A percentile compares a stretch with the other conserved stretches of the same genome.
phyloP scores from a whole-genome alignment of 1,140 invertebrate species.

The Drosophila biarmipes region DNA sequence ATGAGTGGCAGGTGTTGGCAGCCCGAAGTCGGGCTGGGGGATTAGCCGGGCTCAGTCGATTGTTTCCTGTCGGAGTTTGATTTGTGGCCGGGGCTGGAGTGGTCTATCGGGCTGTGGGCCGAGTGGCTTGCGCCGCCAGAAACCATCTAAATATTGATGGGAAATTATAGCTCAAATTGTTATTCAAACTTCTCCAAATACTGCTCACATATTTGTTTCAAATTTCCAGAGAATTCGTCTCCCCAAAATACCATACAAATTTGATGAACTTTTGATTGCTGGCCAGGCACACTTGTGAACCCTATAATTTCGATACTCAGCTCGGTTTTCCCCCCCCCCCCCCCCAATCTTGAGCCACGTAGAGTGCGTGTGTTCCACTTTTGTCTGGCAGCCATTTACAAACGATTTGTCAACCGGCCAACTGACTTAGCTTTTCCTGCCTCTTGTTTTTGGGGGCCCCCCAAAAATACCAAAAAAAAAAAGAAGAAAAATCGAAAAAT shows the following conservation, averaged over 20 bases:
- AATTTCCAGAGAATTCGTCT: not conserved
- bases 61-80: constrained; percentile 13
- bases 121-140: not conserved
- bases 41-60: constrained; percentile 45
- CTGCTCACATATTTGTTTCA: not conserved
- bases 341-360: constrained; percentile 16
- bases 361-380: constrained; percentile 78
- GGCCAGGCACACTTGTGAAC: constrained; percentile 9
- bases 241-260: constrained; percentile 15
- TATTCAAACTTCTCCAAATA: too few relatives aligned
- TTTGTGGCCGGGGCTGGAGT: not conserved
- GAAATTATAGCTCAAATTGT: too few relatives aligned
- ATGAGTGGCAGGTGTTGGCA: constrained; percentile 57
- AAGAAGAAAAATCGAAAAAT: constrained; percentile 16
- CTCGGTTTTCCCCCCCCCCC: not conserved
- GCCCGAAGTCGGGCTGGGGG: constrained; percentile 24
- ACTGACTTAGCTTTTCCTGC: constrained; percentile 30
- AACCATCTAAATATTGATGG: not conserved
- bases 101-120: not conserved
- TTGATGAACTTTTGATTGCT: constrained; percentile 32
- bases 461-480: not conserved
- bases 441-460: constrained; percentile 8
- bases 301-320: constrained; percentile 30
- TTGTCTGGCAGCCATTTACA: constrained; percentile 77
- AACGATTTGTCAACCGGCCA: constrained; percentile 73